These are phyloP conservation scores for Euphysa ruthae DNA, from an alignment of 30 jellyfish, hydroid and myxozoan species.

Conservation along the genomic window DNA sequence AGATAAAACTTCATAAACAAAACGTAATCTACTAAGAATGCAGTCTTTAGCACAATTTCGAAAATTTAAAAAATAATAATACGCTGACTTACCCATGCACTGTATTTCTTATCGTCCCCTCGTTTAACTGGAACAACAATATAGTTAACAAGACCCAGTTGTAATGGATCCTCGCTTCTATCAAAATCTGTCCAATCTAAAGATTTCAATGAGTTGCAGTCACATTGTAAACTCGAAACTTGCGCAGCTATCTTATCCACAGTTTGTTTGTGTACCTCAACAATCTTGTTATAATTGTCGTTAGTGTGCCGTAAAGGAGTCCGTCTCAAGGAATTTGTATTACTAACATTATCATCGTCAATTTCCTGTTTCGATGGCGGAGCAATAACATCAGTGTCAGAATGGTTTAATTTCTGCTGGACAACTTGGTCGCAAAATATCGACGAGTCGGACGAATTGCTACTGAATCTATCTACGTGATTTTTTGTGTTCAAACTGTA, in stretches of 20 bases:
- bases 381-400: constrained; percentile 1
- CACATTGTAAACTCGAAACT: constrained; percentile 54
- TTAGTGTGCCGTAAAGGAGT: constrained; percentile 40
- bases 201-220: constrained; percentile 29
- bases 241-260: constrained; percentile 49
- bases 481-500: background rate
- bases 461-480: constrained; percentile 7
- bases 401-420: background rate
- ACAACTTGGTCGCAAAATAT: background rate
- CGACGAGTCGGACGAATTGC: constrained; percentile 25
- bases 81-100: constrained; percentile 76
- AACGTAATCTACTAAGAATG: too few species aligned
- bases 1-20: too few species aligned
- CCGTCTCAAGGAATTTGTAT: constrained; percentile 13
- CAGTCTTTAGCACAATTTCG: background rate
- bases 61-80: background rate
- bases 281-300: constrained; percentile 56
- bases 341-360: background rate
- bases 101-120: constrained; percentile 17
- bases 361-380: background rate
- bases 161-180: constrained; percentile 46
- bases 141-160: constrained; percentile 51
- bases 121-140: constrained; percentile 64
- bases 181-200: constrained; percentile 61
- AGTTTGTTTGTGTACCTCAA: constrained; percentile 72